phyloP scores from a whole-genome alignment of 2,888 invertebrate genomes.

The Drosophila limbata region DNA sequence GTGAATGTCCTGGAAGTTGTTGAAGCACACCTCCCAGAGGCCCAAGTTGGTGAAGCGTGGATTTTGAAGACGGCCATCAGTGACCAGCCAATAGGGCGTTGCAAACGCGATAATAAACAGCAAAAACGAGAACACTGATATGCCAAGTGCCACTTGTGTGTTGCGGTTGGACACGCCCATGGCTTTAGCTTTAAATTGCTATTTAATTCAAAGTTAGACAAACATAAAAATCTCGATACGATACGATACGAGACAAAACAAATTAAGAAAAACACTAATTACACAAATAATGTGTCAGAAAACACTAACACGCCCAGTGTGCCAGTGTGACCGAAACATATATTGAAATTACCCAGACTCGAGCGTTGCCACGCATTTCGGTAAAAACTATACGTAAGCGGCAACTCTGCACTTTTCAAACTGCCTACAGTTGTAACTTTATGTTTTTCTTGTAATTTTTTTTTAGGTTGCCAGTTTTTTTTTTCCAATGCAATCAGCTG shows the following conservation, averaged over 20 bases:
- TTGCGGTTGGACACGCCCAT: constrained; percentile 85
- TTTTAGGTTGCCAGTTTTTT: too few relatives aligned
- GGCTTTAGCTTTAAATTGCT: background rate
- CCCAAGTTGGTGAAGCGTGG: constrained; percentile 94
- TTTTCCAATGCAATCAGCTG: too few relatives aligned
- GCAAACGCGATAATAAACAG: constrained; percentile 93
- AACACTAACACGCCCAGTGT: constrained; percentile 58
- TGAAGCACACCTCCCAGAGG: constrained; percentile 97
- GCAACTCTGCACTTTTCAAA: too few relatives aligned
- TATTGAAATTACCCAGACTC: background rate
- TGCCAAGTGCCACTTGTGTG: constrained; percentile 87
- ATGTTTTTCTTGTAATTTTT: too few relatives aligned
- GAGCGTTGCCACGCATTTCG: too few relatives aligned
- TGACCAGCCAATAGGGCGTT: constrained; percentile 95
- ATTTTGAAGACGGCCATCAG: constrained; percentile 90
- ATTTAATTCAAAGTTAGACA: constrained; percentile 1
- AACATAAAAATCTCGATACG: background rate
- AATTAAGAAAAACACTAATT: constrained; percentile 20
- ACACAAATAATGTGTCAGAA: constrained; percentile 45
- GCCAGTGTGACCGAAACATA: constrained; percentile 42
- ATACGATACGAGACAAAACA: constrained; percentile 18
- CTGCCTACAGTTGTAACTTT: too few relatives aligned
- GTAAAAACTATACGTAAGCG: too few relatives aligned
- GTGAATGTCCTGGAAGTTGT: constrained; percentile 93
- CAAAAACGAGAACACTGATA: constrained; percentile 89